Base-by-base conservation (phyloP, 1,140 invertebrate species). In the Sminthurides bifidus region DNA sequence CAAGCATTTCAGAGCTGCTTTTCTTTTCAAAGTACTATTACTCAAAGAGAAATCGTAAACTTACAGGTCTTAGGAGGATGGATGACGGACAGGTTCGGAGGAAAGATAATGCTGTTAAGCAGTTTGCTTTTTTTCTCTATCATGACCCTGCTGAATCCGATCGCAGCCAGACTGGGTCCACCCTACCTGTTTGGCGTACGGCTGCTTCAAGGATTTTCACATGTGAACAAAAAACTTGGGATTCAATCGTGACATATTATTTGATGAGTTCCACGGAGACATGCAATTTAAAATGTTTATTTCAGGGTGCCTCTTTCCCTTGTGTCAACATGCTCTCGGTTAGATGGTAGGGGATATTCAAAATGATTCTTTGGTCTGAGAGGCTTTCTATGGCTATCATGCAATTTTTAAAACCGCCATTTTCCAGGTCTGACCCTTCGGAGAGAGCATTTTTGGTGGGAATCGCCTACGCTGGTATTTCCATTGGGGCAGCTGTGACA, bases 281-380 rank as follows among this genome's bases (percentile, higher is more conserved):
- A 27, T 27, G 23, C 27, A 44, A 8, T 27, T 29, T 44, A n/a
- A 43, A 12, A n/a, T 43, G 40, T 46, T 43, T 27, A 27, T 45
- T 54, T 8, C 56, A 78, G 74, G 77, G 76, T 31, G 71, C 76
- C 1, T 73, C 73, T 14, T 73, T 77, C 60, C 77, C 77, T 14
- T 67, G 73, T 15, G 73, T 79, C 46, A 75, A 77, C 63, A 70
- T 73, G 4, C 67, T 79, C 17, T 76, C 74, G 70, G 68, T 71
- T 4, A 71, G 74, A 38, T 79, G 77, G 77, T 73, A 74, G 43
- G 51, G 12, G n/a, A 33, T 26, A 14, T 30, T 51, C 12, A n/a
- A 15, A 41, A 6, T 41, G 5, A 41, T 41, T n/a, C 17, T 41
- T 41, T 8, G 23, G n/a, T 41, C 38, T 41, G 21, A 43, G 6